phyloP scores from a whole-genome alignment of 1,140 invertebrate species.

The Whitmania pigra region DNA sequence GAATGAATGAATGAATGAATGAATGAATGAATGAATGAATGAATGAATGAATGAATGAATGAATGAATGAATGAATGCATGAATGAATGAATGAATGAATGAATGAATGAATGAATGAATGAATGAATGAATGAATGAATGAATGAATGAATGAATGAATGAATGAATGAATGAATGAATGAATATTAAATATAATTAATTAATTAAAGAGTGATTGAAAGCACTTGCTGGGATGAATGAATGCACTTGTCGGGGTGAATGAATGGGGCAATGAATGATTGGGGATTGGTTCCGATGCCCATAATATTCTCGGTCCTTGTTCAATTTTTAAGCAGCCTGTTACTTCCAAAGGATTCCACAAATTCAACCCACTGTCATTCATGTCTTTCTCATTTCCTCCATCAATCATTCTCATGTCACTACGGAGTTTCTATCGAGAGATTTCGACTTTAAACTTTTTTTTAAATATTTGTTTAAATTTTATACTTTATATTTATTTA shows the following conservation, averaged over 20 bases:
- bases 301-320: too few relatives aligned
- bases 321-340: too few relatives aligned
- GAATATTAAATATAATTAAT: neutral
- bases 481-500: too few relatives aligned
- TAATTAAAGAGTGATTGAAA: too few relatives aligned
- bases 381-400: too few relatives aligned
- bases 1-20: too few relatives aligned
- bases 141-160: slow-evolving; percentile 12
- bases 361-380: too few relatives aligned
- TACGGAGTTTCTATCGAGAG: too few relatives aligned
- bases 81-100: slow-evolving; percentile 5
- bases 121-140: slow-evolving; percentile 5
- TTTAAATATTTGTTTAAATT: too few relatives aligned
- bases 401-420: too few relatives aligned
- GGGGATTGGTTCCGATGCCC: neutral
- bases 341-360: too few relatives aligned
- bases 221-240: neutral
- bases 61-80: neutral
- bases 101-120: slow-evolving; percentile 5
- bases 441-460: too few relatives aligned
- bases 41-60: neutral
- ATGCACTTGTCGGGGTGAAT: neutral
- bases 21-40: neutral
- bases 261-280: neutral
- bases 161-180: slow-evolving; percentile 5